Evolutionary conservation across 2,113 vertebrate species (phyloP).

Genomic region (Epinephelus lanceolatus): DNA sequence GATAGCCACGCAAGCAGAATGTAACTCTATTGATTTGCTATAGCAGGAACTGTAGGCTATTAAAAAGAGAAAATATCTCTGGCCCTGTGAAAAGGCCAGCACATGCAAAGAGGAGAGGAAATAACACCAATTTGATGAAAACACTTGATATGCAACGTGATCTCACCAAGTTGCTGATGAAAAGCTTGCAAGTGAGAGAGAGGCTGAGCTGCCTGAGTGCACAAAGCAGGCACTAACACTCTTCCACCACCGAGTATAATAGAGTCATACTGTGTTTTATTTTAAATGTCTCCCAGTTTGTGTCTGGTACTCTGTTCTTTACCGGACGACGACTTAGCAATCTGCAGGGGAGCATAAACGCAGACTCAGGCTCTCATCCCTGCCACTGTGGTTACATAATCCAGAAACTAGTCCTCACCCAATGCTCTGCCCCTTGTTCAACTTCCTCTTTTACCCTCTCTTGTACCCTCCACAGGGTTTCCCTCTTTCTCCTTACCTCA

Average conservation of each 20-base stretch:
- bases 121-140: conserved; percentile 46
- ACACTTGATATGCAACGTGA: conserved; percentile 57
- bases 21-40: conserved; percentile 66
- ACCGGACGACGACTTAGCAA: not conserved
- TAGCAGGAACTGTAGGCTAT: conserved; percentile 42
- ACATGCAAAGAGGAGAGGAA: conserved; percentile 31
- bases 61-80: conserved; percentile 53
- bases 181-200: conserved; percentile 21
- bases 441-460: conserved; percentile 15
- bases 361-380: conserved; percentile 10
- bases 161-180: conserved; percentile 42
- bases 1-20: conserved; percentile 53
- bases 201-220: conserved; percentile 4
- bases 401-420: not conserved
- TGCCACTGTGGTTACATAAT: conserved; percentile 30
- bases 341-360: not conserved
- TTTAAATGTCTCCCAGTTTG: conserved; percentile 19
- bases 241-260: not conserved
- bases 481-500: conserved; percentile 26
- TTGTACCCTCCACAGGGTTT: conserved; percentile 19
- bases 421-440: not conserved
- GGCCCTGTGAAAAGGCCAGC: conserved; percentile 34
- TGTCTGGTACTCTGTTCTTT: conserved; percentile 15
- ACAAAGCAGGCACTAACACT: not conserved
- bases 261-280: conserved; percentile 22